Conservation (phyloP, 2,888 invertebrate genomes). For the Criorhina ranunculi region DNA sequence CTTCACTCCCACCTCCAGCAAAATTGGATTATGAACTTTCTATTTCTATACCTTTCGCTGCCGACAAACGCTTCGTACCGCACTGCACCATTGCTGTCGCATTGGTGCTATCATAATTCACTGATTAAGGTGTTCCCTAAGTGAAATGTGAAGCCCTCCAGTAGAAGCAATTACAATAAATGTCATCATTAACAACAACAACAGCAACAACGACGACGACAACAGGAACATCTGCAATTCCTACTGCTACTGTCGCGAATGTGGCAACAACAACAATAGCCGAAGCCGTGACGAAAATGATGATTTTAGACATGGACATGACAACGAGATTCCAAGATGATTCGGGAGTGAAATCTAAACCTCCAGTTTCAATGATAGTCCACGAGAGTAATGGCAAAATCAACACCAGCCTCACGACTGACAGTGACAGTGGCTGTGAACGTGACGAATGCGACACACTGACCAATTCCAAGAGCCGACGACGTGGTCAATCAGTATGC, state of each 20-base stretch:
- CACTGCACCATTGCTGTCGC: too few species aligned
- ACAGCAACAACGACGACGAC: conserved; percentile 5
- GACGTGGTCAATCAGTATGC: conserved; percentile 78
- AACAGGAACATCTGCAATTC: conserved; percentile 11
- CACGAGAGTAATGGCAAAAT: conserved; percentile 78
- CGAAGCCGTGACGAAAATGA: conserved; percentile 63
- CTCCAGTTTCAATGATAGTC: conserved; percentile 59
- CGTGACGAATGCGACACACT: conserved; percentile 63
- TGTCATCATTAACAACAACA: conserved; percentile 57
- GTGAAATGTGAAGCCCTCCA: conserved; percentile 41
- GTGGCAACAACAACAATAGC: conserved; percentile 44
- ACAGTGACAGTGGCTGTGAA: conserved; percentile 75
- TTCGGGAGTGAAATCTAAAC: conserved; percentile 45
- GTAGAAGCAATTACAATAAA: conserved; percentile 50
- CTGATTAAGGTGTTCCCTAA: conserved; percentile 11
- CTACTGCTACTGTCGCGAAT: conserved; percentile 1
- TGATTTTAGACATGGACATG: conserved; percentile 65
- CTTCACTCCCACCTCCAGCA: conserved; percentile 15
- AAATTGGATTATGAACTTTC: conserved; percentile 69
- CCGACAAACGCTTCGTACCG: conserved; percentile 5
- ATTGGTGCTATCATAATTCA: neutral
- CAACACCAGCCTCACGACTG: conserved; percentile 78
- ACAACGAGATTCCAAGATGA: conserved; percentile 47
- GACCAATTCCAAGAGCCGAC: conserved; percentile 71
- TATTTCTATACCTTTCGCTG: conserved; percentile 51